Base-by-base conservation (phyloP, 2,113 vertebrate genomes). In the Promerops cafer region DNA sequence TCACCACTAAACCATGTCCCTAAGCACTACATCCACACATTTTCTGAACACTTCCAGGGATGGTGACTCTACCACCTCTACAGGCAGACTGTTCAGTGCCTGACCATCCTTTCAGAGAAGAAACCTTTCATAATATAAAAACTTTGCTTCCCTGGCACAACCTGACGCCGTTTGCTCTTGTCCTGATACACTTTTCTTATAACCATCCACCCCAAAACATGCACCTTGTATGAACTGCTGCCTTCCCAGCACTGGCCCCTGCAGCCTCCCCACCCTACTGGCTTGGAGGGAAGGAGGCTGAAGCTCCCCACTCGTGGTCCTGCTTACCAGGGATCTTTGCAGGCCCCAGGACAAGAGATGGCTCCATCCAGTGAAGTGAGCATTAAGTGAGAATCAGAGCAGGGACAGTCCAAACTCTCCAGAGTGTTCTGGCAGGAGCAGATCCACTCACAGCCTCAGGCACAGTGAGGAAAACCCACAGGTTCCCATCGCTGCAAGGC, bases 401-500 rank as follows among this genome's bases (percentile, higher is more conserved):
- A 65, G 2, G 7, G 81, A 50, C 2, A 2, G 68, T 68, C 52
- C 70, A 39, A 23, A 39, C 45, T 66, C 63, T 39, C 30, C 0
- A 31, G 68, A 40, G 27, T 1, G 0, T 27, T 28, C 44, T 12
- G 28, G 11, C 42, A 75, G 31, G 54, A 89, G 30, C 11, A 60
- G 56, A 75, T 66, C 47, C 76, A n/a, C 31, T 6, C 42, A 22
- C 3, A 3, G 91, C 57, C 68, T 83, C 39, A 56, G 9, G 3
- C 31, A 3, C 1, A 78, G 49, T 2, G 52, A 61, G 57, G 87
- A 76, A 96, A 96, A 82, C 17, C 16, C 83, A 22, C 83, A 87
- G 95, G 96, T 95, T 95, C 72, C 44, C 64, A 30, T 81, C 16
- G 12, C 20, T 39, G 52, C 91, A 74, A 95, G 76, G 76, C 86